Evolutionary conservation across 2,888 invertebrate genomes (phyloP).

Genomic region (Xanthostigma xanthostigma): DNA sequence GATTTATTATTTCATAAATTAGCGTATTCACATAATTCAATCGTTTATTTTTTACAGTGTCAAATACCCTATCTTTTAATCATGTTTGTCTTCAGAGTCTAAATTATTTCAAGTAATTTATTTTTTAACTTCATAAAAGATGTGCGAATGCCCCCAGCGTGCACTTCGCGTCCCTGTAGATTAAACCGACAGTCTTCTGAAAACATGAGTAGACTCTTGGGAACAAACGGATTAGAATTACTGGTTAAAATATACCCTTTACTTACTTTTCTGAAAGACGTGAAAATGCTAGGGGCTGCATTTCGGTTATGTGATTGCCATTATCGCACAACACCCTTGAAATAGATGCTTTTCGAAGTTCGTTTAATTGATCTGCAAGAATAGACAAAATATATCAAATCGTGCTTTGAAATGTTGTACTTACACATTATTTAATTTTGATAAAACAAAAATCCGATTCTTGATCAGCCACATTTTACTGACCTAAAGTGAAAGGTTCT

Average conservation of each 20-base stretch:
- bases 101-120: too few species aligned
- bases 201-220: background rate
- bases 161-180: background rate
- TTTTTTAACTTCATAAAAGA: too few species aligned
- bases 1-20: too few species aligned
- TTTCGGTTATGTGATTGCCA: conserved; percentile 45
- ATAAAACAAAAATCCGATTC: background rate
- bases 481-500: conserved; percentile 49
- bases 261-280: conserved; percentile 42
- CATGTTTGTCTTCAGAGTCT: background rate
- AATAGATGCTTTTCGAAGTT: conserved; percentile 63
- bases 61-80: too few species aligned
- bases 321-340: conserved; percentile 71
- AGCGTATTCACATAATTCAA: too few species aligned
- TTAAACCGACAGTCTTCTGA: background rate
- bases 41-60: too few species aligned
- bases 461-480: conserved; percentile 3
- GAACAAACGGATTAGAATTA: background rate
- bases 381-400: background rate
- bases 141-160: too few species aligned
- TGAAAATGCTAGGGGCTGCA: conserved; percentile 55
- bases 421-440: background rate
- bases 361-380: conserved; percentile 44
- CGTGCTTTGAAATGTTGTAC: too few species aligned
- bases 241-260: background rate